phyloP scores from a whole-genome alignment of 2,888 invertebrate genomes.

The Harpalus rufipes region DNA sequence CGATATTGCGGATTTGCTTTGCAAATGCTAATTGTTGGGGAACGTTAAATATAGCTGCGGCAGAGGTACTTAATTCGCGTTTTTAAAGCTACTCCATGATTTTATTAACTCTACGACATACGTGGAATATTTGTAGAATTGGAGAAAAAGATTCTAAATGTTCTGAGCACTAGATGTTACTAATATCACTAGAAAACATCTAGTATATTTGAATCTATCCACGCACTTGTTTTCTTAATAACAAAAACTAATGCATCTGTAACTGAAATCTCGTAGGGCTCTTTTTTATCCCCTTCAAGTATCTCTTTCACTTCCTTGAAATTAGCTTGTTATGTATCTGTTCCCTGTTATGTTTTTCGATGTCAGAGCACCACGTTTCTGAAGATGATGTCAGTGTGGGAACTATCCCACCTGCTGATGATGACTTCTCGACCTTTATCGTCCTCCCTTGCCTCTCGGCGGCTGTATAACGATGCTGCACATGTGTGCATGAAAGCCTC shows the following conservation, averaged over 20 bases:
- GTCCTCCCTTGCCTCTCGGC: not conserved
- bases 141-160: not conserved
- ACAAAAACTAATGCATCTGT: not conserved
- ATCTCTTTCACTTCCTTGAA: constrained; percentile 2
- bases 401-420: constrained; percentile 65
- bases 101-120: constrained; percentile 68
- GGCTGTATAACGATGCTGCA: not conserved
- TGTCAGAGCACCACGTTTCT: not conserved
- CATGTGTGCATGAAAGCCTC: constrained; percentile 34
- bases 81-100: constrained; percentile 67
- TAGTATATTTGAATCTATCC: not conserved
- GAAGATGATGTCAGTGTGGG: constrained; percentile 55
- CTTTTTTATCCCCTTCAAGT: not conserved
- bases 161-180: not conserved
- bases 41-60: constrained; percentile 70
- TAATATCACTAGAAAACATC: not conserved
- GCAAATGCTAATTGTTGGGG: constrained; percentile 76
- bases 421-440: constrained; percentile 58
- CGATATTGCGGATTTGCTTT: constrained; percentile 74
- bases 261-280: not conserved
- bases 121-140: constrained; percentile 23
- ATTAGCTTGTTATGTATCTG: not conserved
- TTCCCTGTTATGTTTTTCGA: not conserved
- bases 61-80: constrained; percentile 67
- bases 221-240: not conserved